Conservation (phyloP, 2,888 invertebrate species). For the Cephus nigrinus region DNA sequence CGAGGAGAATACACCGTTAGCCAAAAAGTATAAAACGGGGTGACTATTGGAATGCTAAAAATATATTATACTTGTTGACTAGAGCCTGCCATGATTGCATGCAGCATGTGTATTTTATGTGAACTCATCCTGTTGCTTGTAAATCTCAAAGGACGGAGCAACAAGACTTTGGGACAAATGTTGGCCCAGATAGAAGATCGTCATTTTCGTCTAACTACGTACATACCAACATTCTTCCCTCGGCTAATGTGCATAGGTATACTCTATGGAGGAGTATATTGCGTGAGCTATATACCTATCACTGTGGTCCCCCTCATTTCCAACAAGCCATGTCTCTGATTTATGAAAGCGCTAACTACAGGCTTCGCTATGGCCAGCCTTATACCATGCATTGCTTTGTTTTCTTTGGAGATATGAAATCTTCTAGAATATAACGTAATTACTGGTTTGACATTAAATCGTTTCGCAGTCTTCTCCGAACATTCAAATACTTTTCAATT, state of each 20-base stretch:
- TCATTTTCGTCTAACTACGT: not conserved
- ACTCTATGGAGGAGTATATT: not conserved
- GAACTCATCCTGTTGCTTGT: not conserved
- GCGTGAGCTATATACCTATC: not conserved
- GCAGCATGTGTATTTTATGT: too few species aligned
- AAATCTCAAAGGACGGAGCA: not conserved
- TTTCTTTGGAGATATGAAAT: not conserved
- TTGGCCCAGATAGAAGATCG: not conserved
- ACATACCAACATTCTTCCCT: not conserved
- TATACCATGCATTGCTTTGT: not conserved
- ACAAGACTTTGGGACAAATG: not conserved
- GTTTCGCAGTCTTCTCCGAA: not conserved
- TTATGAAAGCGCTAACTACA: constrained; percentile 2
- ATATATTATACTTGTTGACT: not conserved
- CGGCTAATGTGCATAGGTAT: not conserved
- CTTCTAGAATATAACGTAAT: not conserved
- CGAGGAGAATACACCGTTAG: not conserved
- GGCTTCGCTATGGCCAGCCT: not conserved
- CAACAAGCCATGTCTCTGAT: not conserved
- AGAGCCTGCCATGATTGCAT: not conserved
- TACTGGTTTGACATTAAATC: not conserved
- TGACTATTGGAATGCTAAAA: not conserved
- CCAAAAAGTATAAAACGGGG: not conserved
- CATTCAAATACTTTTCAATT: not conserved
- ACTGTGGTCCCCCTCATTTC: not conserved